Evolutionary conservation across 2,113 vertebrate species (phyloP), one percentile per base, ranked within the genome.

Genomic region (Oryzias melastigma): DNA sequence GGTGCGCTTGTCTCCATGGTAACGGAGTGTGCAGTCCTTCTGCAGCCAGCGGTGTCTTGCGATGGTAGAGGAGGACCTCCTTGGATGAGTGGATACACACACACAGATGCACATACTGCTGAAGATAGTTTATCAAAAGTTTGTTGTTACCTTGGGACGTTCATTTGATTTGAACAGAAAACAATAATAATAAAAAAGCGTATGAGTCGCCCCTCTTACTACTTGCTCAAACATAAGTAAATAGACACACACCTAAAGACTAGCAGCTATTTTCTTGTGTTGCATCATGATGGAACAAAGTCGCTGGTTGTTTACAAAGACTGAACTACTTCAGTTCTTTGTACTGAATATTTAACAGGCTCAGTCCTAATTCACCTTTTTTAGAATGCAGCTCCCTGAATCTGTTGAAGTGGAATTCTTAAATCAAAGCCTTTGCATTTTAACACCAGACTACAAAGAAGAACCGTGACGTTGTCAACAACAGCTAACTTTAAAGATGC

Each of bases 1-100:
- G 89, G 81, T 90, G 87, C 82, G 79, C 86, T 87, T 87, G 91
- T 93, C 91, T 92, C 92, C 91, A 92, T 93, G 89, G 91, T 85
- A 83, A 93, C 76, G 62, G 75, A 77, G 77, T 85, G 88, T 71
- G 58, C 80, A 80, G 85, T 88, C 85, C 83, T 89, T 75, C 87
- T 87, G 76, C 82, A 83, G 87, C 77, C 85, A 75, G 76, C 79
- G 80, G 86, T 86, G 82, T 91, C 86, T 83, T 89, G 77, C 85
- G 85, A 85, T 87, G 81, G 85, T 88, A 76, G 77, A 78, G 87
- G 86, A 85, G 78, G 86, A 86, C 74, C 79, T 71, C 65, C 73
- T 84, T 79, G 67, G 65, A 86, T 60, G 45, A 12, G 6, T 25
- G 6, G 19, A 20, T 50, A 65, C 52, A 73, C 25, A 67, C 27